phyloP scores from a whole-genome alignment of 64 coral and sea anemone species.

The Montipora efflorescens region DNA sequence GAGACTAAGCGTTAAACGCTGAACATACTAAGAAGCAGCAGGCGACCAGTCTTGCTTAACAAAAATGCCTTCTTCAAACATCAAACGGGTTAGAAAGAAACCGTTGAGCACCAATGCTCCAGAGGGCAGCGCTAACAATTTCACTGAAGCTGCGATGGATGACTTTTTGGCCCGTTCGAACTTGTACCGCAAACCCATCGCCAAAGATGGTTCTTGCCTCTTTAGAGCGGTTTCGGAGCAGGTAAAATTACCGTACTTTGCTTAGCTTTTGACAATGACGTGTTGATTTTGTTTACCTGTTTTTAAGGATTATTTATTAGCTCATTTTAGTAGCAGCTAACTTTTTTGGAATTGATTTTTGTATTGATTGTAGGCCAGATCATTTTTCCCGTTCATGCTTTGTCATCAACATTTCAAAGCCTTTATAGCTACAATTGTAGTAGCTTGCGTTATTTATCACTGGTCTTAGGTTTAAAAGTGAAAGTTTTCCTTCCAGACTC shows the following conservation, averaged over 20 bases:
- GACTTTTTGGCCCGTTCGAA: constrained; percentile 70
- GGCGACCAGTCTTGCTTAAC: constrained; percentile 12
- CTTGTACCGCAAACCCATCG: constrained; percentile 93
- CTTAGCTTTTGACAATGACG: background rate
- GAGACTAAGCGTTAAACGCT: background rate
- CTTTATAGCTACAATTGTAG: background rate
- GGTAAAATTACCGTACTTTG: constrained; percentile 44
- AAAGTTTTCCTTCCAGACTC: no score
- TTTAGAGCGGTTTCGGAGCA: constrained; percentile 99
- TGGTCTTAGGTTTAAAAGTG: no score
- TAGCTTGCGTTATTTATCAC: background rate
- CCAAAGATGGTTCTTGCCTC: constrained; percentile 98
- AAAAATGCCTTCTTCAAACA: constrained; percentile 50
- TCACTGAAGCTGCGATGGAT: constrained; percentile 94
- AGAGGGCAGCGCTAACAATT: constrained; percentile 65
- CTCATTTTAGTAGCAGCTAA: background rate
- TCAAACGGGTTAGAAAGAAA: constrained; percentile 68
- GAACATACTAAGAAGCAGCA: constrained; percentile 11
- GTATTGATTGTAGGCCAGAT: background rate
- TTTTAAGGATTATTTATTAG: background rate
- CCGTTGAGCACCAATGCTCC: constrained; percentile 21
- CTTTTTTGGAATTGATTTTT: background rate
- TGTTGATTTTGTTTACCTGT: background rate
- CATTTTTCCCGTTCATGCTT: background rate
- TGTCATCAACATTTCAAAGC: background rate